phyloP scores from a whole-genome alignment of 64 coral and sea anemone species.

The Hydrozoanthus tunicans region DNA sequence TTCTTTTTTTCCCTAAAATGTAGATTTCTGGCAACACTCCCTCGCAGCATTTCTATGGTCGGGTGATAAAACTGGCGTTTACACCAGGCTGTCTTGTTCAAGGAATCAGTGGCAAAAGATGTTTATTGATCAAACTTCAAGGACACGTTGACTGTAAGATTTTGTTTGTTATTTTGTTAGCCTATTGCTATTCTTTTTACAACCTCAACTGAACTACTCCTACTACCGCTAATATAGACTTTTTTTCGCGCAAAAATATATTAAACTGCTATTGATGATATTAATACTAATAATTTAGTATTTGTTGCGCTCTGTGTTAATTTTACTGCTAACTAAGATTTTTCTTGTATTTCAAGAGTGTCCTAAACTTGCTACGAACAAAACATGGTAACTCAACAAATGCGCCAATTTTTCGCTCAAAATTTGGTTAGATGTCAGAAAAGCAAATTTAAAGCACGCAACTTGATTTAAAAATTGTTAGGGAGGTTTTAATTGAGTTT shows the following conservation, averaged over 20 bases:
- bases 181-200: background rate
- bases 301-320: no score
- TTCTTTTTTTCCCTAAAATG: background rate
- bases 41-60: background rate
- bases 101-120: slow-evolving; percentile 20
- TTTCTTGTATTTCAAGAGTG: no score
- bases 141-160: slow-evolving; percentile 43
- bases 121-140: slow-evolving; percentile 44
- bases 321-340: no score
- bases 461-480: background rate
- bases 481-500: background rate
- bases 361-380: no score
- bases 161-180: background rate
- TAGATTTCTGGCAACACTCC: background rate
- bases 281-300: no score
- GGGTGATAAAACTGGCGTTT: slow-evolving; percentile 31
- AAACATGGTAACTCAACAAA: no score
- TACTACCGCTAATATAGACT: background rate
- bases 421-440: no score
- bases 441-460: no score
- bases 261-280: background rate
- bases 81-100: slow-evolving; percentile 34
- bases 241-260: background rate
- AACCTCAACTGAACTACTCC: background rate
- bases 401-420: no score